Evolutionary conservation across 1,140 invertebrate genomes (phyloP).

Genomic region (Limonius californicus): DNA sequence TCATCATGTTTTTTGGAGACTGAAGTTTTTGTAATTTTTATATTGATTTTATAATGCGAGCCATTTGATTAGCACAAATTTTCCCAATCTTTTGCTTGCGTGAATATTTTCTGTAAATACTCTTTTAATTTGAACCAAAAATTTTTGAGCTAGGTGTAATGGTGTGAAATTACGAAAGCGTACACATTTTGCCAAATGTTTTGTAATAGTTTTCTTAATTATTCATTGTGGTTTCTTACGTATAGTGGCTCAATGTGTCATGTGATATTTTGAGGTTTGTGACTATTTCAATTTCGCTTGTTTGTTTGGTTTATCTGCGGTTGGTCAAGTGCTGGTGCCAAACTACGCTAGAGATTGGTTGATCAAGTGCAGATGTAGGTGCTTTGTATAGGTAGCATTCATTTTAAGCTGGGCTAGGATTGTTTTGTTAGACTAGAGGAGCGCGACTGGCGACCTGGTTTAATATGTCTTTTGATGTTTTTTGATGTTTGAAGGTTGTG

Average conservation of each 20-base stretch:
- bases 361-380: conserved; percentile 18
- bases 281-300: conserved; percentile 30
- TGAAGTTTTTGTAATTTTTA: conserved; percentile 1
- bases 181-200: conserved; percentile 38
- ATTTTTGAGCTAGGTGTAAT: background rate
- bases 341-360: conserved; percentile 23
- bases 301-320: conserved; percentile 17
- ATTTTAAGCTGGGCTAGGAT: conserved; percentile 21
- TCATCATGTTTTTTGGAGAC: conserved; percentile 6
- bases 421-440: conserved; percentile 26
- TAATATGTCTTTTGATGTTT: conserved; percentile 30
- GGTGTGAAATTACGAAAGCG: conserved; percentile 5
- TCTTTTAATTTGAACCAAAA: conserved; percentile 2
- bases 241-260: conserved; percentile 46
- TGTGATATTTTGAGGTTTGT: conserved; percentile 50
- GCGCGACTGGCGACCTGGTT: conserved; percentile 37
- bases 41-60: background rate
- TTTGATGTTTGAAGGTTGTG: conserved; percentile 41
- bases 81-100: background rate
- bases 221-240: conserved; percentile 18
- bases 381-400: conserved; percentile 35
- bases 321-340: conserved; percentile 40
- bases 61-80: conserved; percentile 5
- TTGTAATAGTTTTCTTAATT: background rate
- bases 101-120: conserved; percentile 3